These are phyloP conservation scores for Lymantria dispar DNA, from an alignment of 2,888 invertebrate species.

Conservation along the genomic window DNA sequence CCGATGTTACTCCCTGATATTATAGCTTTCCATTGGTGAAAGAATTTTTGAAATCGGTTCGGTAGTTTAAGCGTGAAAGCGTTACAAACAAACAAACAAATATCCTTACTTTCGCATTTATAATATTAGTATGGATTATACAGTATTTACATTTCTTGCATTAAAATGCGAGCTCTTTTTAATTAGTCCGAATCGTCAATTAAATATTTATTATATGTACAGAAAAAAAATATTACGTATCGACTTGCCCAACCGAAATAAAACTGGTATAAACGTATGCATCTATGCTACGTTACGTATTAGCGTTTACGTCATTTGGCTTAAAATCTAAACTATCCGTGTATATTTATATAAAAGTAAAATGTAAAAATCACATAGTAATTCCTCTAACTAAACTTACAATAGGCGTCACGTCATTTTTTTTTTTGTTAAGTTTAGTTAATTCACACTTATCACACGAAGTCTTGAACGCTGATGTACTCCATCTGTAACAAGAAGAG, in stretches of 20 bases:
- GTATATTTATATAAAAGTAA: slow-evolving; percentile 57
- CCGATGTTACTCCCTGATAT: too few species aligned
- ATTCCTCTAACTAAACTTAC: slow-evolving; percentile 74
- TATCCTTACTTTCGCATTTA: too few species aligned
- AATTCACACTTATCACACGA: slow-evolving; percentile 72
- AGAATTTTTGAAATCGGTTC: too few species aligned
- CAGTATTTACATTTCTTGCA: not conserved
- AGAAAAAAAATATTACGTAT: slow-evolving; percentile 8
- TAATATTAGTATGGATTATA: too few species aligned
- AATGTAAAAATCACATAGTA: slow-evolving; percentile 73
- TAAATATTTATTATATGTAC: slow-evolving; percentile 10
- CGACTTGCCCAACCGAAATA: slow-evolving; percentile 8
- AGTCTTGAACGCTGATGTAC: slow-evolving; percentile 36
- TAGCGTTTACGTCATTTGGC: slow-evolving; percentile 33
- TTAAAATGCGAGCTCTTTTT: not conserved
- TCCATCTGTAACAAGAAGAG: slow-evolving; percentile 62
- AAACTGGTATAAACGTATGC: slow-evolving; percentile 27
- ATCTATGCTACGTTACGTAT: slow-evolving; percentile 34
- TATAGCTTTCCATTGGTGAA: too few species aligned
- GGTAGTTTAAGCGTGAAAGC: too few species aligned
- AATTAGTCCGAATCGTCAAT: slow-evolving; percentile 5
- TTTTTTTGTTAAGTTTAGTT: slow-evolving; percentile 43
- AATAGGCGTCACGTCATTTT: slow-evolving; percentile 47
- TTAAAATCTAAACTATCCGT: slow-evolving; percentile 52
- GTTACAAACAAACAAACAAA: too few species aligned